These are phyloP conservation scores for Seira musarum DNA, from an alignment of 2,888 invertebrate species.

Conservation along the genomic window DNA sequence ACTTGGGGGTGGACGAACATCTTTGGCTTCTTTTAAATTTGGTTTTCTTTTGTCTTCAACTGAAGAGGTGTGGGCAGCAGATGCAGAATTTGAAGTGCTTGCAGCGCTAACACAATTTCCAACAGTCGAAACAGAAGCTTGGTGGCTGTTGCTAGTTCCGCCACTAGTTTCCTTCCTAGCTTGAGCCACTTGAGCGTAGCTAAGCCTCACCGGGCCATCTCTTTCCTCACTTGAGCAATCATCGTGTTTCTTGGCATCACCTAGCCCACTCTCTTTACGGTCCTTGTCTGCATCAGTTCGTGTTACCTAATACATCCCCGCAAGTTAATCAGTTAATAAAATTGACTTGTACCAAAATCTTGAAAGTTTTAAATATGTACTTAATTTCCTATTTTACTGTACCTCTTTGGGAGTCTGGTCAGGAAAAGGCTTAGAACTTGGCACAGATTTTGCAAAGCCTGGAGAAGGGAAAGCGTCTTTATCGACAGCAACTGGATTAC, in stretches of 20 bases:
- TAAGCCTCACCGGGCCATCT: slow-evolving; percentile 73
- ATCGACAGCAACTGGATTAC: slow-evolving; percentile 64
- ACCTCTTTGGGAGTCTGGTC: slow-evolving; percentile 69
- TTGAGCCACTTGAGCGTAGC: slow-evolving; percentile 81
- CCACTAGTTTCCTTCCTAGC: slow-evolving; percentile 66
- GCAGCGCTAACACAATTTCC: slow-evolving; percentile 27
- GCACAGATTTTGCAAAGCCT: slow-evolving; percentile 68
- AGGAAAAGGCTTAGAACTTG: slow-evolving; percentile 69
- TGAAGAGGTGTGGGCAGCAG: slow-evolving; percentile 28
- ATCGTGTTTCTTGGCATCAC: slow-evolving; percentile 63
- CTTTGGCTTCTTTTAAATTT: slow-evolving; percentile 65
- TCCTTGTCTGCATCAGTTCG: slow-evolving; percentile 64
- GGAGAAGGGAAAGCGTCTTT: slow-evolving; percentile 69
- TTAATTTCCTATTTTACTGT: slow-evolving; percentile 11
- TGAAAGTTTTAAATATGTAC: background rate
- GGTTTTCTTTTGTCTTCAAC: slow-evolving; percentile 63
- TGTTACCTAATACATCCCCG: slow-evolving; percentile 46
- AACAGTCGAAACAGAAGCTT: slow-evolving; percentile 19
- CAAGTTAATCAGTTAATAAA: background rate
- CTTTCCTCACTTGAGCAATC: slow-evolving; percentile 70
- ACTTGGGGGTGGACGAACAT: slow-evolving; percentile 65
- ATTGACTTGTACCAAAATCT: too few relatives aligned
- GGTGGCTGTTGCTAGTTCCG: slow-evolving; percentile 15
- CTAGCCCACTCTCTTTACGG: slow-evolving; percentile 59
- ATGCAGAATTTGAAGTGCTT: slow-evolving; percentile 25